Evolutionary conservation across 2,888 invertebrate species (phyloP).

Genomic region (Dryobota labecula): DNA sequence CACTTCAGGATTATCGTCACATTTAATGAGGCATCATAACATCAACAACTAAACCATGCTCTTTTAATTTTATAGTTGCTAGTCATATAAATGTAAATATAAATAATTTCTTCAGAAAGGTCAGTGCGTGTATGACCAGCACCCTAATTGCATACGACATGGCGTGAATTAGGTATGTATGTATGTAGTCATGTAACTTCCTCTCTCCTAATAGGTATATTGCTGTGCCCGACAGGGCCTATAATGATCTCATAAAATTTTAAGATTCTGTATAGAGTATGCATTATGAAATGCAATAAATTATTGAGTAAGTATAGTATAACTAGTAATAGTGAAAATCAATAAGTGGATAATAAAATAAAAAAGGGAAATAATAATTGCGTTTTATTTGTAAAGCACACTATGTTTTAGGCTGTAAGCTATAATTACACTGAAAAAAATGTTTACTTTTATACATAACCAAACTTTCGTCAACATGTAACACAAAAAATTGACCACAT

Average conservation of each 20-base stretch:
- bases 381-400: constrained; percentile 3
- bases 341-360: background rate
- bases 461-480: too few relatives aligned
- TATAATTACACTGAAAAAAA: too few relatives aligned
- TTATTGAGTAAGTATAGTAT: background rate
- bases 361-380: background rate
- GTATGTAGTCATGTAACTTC: background rate
- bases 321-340: background rate
- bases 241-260: constrained; percentile 9
- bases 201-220: background rate
- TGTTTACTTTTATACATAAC: too few relatives aligned
- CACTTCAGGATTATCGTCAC: constrained; percentile 22
- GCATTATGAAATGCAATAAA: background rate
- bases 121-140: background rate
- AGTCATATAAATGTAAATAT: background rate
- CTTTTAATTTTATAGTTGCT: background rate
- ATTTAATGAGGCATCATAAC: constrained; percentile 8
- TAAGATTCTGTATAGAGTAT: background rate
- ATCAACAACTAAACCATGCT: background rate
- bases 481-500: too few relatives aligned
- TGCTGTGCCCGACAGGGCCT: too few relatives aligned
- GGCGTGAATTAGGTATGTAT: background rate
- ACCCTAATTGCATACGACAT: background rate
- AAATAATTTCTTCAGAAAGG: background rate
- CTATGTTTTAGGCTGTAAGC: background rate